phyloP scores from a whole-genome alignment of 2,888 invertebrate genomes.

The Parascotia fuliginaria region DNA sequence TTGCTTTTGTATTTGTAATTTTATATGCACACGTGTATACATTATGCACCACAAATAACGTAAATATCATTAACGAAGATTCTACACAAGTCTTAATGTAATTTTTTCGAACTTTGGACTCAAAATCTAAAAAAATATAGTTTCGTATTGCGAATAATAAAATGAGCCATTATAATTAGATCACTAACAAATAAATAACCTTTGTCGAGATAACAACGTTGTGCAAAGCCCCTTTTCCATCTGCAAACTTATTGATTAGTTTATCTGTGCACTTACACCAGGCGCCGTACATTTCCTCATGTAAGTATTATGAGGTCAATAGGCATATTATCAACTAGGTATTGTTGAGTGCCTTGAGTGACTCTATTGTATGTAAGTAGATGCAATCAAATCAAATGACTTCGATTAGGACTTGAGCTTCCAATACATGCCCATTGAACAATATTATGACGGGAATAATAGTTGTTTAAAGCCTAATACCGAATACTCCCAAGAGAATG shows the following conservation, averaged over 20 bases:
- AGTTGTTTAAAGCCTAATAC: not conserved
- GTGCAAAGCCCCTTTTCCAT: slow-evolving; percentile 25
- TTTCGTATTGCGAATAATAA: too few relatives aligned
- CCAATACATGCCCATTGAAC: not conserved
- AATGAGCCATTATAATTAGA: too few relatives aligned
- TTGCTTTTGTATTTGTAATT: too few relatives aligned
- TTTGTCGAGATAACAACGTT: slow-evolving; percentile 20
- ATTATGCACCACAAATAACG: too few relatives aligned
- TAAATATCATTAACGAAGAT: too few relatives aligned
- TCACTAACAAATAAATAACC: too few relatives aligned
- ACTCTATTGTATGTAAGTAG: slow-evolving; percentile 3
- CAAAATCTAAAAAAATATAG: too few relatives aligned
- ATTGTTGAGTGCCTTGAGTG: slow-evolving; percentile 11
- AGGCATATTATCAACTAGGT: slow-evolving; percentile 23
- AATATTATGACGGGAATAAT: not conserved
- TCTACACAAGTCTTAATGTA: too few relatives aligned
- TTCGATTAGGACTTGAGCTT: slow-evolving; percentile 6
- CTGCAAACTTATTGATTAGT: slow-evolving; percentile 25
- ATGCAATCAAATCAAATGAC: slow-evolving; percentile 14
- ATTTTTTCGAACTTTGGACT: too few relatives aligned
- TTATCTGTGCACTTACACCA: slow-evolving; percentile 19
- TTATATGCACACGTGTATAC: too few relatives aligned
- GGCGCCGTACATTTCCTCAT: slow-evolving; percentile 30
- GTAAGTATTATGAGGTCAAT: slow-evolving; percentile 30
- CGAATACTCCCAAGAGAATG: not conserved